These are phyloP conservation scores for Dreissena rostriformis DNA, from an alignment of 1,140 invertebrate genomes.

Conservation along the genomic window DNA sequence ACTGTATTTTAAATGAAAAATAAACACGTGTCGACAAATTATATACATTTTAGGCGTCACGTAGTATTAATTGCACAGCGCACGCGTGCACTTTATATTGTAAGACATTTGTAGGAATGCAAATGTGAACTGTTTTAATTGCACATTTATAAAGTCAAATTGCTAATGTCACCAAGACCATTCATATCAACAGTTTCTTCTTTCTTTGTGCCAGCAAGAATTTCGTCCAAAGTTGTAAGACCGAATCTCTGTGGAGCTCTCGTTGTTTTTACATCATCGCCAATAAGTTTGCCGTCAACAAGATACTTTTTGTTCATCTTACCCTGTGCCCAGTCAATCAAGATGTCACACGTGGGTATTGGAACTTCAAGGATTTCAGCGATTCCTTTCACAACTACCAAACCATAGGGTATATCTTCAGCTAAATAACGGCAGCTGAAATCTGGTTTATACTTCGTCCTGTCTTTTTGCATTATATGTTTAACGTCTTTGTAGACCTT, in stretches of 20 bases:
- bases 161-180: too few relatives aligned
- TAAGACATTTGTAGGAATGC: too few relatives aligned
- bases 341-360: constrained; percentile 64
- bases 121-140: too few relatives aligned
- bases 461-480: constrained; percentile 68
- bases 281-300: constrained; percentile 70
- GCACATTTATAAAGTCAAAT: too few relatives aligned
- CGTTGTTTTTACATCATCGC: constrained; percentile 66
- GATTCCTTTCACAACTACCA: constrained; percentile 71
- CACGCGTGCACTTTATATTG: too few relatives aligned
- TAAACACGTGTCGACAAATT: too few relatives aligned
- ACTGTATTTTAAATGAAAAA: too few relatives aligned
- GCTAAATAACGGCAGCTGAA: constrained; percentile 63
- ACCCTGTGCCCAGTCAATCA: constrained; percentile 73
- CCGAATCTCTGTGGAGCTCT: constrained; percentile 73
- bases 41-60: too few relatives aligned
- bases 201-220: constrained; percentile 53
- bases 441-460: constrained; percentile 66
- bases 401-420: constrained; percentile 72
- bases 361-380: constrained; percentile 64
- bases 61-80: too few relatives aligned
- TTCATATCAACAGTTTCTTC: too few relatives aligned
- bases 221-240: constrained; percentile 64
- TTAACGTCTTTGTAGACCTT: constrained; percentile 65
- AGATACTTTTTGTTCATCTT: constrained; percentile 73